phyloP scores from a whole-genome alignment of 2,113 vertebrate species.

The Scortum barcoo region DNA sequence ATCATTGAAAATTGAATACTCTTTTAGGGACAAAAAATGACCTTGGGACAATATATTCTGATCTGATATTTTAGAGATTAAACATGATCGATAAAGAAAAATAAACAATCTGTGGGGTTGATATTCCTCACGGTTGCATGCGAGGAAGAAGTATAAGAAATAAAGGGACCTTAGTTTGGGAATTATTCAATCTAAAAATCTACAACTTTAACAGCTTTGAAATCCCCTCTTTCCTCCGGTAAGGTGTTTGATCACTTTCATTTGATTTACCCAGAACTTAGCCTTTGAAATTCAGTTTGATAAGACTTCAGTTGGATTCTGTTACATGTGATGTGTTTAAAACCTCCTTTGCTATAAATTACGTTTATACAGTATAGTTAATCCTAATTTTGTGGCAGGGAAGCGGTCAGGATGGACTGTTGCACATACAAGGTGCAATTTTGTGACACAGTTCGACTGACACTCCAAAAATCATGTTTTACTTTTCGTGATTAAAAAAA shows the following conservation, averaged over 20 bases:
- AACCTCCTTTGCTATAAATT: neutral
- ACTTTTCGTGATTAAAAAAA: neutral
- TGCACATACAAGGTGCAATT: too few species aligned
- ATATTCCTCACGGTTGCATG: too few species aligned
- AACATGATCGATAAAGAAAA: neutral
- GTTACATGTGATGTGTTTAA: neutral
- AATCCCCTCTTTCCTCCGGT: neutral
- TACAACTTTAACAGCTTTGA: neutral
- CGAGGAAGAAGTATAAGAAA: neutral
- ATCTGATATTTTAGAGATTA: neutral
- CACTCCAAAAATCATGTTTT: neutral
- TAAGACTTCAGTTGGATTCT: too few species aligned
- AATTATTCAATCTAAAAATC: neutral
- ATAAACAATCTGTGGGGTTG: neutral
- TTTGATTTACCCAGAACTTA: neutral
- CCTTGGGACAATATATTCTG: too few species aligned
- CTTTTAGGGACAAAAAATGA: neutral
- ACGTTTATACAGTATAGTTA: neutral
- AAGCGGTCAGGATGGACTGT: too few species aligned
- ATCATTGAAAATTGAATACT: neutral
- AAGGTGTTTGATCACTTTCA: neutral
- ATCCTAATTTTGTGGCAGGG: too few species aligned
- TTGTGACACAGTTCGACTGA: too few species aligned
- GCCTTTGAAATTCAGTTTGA: neutral
- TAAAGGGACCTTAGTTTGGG: too few species aligned